Evolutionary conservation across 2,113 vertebrate genomes (phyloP), one percentile per base, ranked within the genome.

Genomic region (Oryzias celebensis): DNA sequence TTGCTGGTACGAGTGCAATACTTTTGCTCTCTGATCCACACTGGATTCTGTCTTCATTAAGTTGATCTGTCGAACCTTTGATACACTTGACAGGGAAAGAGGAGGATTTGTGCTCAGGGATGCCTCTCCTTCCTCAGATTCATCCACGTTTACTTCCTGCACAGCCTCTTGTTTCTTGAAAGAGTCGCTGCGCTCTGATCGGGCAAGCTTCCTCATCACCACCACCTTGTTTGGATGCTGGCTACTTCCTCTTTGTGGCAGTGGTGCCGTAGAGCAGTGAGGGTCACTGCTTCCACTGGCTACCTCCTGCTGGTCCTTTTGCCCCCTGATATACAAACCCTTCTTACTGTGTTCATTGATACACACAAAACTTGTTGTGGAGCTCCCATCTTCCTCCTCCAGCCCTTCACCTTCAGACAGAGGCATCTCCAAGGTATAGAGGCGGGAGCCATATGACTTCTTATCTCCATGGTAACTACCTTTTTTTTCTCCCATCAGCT

Each of bases 81-180:
- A 88, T 0, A 18, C 14, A 53, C 81, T 77, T 0, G 78, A 62
- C 36, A 75, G 78, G 15, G 62, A 59, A 61, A 46, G 52, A 2
- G 81, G 72, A 43, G 63, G 50, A 0, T 58, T 52, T 4, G 20
- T 62, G 55, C 28, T 78, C 0, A 43, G 55, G 6, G 66, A 71
- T 0, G 36, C 63, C 20, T 85, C 83, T 31, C 65, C 51, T 0
- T 87, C 68, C 0, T 90, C 91, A 42, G 81, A 62, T 0, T 87
- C 94, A 0, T 97, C 96, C 0, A 95, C 94, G 68, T 93, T 95
- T 68, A 96, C 94, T 83, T 98, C 96, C 77, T 96, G 94, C 49
- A 98, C 95, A 0, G 96, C 96, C 66, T 96, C 95, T 61, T 98
- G 96, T 73, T 97, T 98, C 87, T 95, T 96, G 88, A 98, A 96